Evolutionary conservation across 2,113 vertebrate genomes (phyloP).

Genomic region (Myrmecobius fasciatus): DNA sequence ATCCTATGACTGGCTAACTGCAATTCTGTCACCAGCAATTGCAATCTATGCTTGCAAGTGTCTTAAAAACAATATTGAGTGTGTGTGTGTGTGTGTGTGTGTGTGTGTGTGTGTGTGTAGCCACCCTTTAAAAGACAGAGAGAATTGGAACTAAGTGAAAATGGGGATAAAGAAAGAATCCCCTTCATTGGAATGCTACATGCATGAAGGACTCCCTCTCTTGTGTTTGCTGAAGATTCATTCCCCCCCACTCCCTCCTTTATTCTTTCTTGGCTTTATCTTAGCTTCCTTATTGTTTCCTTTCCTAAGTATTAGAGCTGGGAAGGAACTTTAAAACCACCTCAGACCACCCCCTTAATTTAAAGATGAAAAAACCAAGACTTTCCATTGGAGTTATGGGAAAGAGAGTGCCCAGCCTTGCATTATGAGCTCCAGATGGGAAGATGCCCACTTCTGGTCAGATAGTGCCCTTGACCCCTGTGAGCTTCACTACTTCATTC

Average conservation of each 20-base stretch:
- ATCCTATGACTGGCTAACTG: constrained; percentile 42
- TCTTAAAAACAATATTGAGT: constrained; percentile 34
- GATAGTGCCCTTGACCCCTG: no score
- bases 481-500: neutral
- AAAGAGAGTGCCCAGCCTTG: neutral
- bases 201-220: neutral
- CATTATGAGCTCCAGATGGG: neutral
- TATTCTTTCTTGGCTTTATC: neutral
- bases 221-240: neutral
- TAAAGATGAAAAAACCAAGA: neutral
- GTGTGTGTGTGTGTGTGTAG: neutral
- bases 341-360: neutral
- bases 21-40: constrained; percentile 66
- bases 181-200: neutral
- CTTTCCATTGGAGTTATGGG: neutral
- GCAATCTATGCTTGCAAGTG: constrained; percentile 65
- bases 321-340: neutral
- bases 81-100: no score
- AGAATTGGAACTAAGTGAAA: neutral
- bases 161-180: constrained; percentile 54
- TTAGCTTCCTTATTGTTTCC: neutral
- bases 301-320: neutral
- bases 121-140: constrained; percentile 48
- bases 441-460: neutral
- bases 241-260: fast-evolving